Evolutionary conservation across 2,113 vertebrate species (phyloP), one percentile per base, ranked within the genome.

Genomic region (Sceloporus undulatus): DNA sequence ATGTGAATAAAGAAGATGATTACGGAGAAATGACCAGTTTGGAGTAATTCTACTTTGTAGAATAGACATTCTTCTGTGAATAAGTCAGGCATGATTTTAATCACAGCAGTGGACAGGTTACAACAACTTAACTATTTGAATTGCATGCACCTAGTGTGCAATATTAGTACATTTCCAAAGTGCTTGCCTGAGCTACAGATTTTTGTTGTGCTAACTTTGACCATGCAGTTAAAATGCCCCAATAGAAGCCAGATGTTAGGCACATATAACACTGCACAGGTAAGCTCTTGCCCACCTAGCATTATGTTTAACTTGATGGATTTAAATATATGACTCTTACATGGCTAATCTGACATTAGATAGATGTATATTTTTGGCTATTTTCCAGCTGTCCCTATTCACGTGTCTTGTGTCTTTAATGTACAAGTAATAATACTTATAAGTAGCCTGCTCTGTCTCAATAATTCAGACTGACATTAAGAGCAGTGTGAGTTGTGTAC

Each of bases 401-500:
- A 52, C 14, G 2, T 87, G 48, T 40, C 48, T 73, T 71, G 19
- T 79, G 7, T 38, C 38, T 85, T 66, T 27, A 42, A 27, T 14
- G 10, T 16, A 73, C 77, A 71, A 73, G 54, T 81, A 74, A 73
- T 2, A 87, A 59, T 62, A 81, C 74, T 42, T 59, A 65, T 66
- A 82, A 77, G 23, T 66, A 82, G 42, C n/a, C 40, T 1, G 1
- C 23, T 82, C 19, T 54, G n/a, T 91, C 25, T 86, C 48, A 56
- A 18, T 85, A 88, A 92, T 79, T 76, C 25, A 65, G 42, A 7
- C 84, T 92, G 76, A 90, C 79, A 82, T 89, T 90, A 90, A 92
- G 90, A 93, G 87, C 82, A 75, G 80, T 88, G 21, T 56, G 42
- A 80, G 83, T 92, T 95, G 86, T 92, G 86, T 93, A 93, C 91